Base-by-base conservation (phyloP, 2,888 invertebrate species). In the Melinaea menophilus region DNA sequence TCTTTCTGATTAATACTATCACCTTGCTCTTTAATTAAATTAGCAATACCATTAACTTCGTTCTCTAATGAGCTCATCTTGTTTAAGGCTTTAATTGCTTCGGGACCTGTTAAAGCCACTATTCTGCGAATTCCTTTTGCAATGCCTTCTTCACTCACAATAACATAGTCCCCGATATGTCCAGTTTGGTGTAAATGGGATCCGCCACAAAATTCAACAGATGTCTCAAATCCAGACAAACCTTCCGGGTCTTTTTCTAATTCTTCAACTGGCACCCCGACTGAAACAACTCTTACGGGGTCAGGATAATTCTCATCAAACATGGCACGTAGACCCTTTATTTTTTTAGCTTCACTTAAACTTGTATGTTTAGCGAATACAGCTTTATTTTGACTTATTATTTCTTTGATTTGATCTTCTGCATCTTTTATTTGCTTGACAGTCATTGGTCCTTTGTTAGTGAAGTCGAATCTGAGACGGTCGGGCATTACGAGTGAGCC, bases 241-340 rank as follows among this genome's bases (percentile, higher is more conserved):
- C 95, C 93, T 61, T 95, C 93, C 0, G 99, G 99, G 87, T 99
- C 95, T 35, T 92, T 91, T 79, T 98, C 95, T 55, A 99, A 91
- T 55, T 96, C 92, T 72, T 98, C 98, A 5, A 99, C 95, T 0
- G 98, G 94, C 54, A 98, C 93, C 31, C 99, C 99, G 72, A 99
- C 95, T 35, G 98, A 97, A 54, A 99, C 97, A 5, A 99, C 94
- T 73, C 96, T 92, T 3, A 97, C 97, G 5, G 99, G 98, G 91
- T 99, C 99, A 0, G 99, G 99, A 84, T 99, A 99, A 11, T 97
- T 96, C 92, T 99, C 99, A 83, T 98, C 99, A 89, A 99, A 99
- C 88, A 99, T 98, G 33, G 99, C 99, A 69, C 99, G 94, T 48
- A 99, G 90, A 3, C 98, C 98, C 70, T 95, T 94, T 69, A 98